Conservation (phyloP, 2,113 vertebrate genomes). For the Ictidomys tridecemlineatus region DNA sequence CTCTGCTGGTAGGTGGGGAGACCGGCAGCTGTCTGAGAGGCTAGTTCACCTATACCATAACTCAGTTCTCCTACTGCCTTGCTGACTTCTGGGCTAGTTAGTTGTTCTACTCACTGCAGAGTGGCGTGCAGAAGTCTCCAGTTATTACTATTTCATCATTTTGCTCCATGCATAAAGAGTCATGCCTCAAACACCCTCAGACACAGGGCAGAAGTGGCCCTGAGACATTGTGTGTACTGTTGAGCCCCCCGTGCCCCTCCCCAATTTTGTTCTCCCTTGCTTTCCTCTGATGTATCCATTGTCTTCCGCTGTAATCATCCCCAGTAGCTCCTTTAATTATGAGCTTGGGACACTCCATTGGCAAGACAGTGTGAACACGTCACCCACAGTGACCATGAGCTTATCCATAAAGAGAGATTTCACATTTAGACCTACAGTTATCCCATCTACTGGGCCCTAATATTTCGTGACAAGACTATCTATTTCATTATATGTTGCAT, state of each 20-base stretch:
- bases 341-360: not conserved
- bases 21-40: rapidly evolving
- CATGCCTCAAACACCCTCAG: rapidly evolving
- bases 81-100: rapidly evolving
- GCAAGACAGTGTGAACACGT: not conserved
- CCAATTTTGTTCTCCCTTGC: no score
- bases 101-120: no score
- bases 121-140: rapidly evolving
- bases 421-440: constrained; percentile 71
- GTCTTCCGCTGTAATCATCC: not conserved
- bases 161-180: not conserved
- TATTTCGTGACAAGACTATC: constrained; percentile 83
- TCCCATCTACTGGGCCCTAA: constrained; percentile 74
- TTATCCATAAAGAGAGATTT: constrained; percentile 67
- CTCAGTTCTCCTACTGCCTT: not conserved
- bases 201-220: not conserved
- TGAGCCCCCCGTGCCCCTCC: rapidly evolving
- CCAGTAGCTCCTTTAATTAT: not conserved
- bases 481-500: constrained; percentile 82
- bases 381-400: not conserved
- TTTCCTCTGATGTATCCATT: not conserved
- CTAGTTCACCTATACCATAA: not conserved
- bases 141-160: not conserved
- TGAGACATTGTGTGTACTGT: not conserved
- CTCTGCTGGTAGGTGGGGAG: rapidly evolving